Percentiles rank a stretch among this genome's conserved stretches.
Evolutionary conservation across 2,797 vertebrate genomes (phyloP).

Genomic region (Ficedula albicollis): DNA sequence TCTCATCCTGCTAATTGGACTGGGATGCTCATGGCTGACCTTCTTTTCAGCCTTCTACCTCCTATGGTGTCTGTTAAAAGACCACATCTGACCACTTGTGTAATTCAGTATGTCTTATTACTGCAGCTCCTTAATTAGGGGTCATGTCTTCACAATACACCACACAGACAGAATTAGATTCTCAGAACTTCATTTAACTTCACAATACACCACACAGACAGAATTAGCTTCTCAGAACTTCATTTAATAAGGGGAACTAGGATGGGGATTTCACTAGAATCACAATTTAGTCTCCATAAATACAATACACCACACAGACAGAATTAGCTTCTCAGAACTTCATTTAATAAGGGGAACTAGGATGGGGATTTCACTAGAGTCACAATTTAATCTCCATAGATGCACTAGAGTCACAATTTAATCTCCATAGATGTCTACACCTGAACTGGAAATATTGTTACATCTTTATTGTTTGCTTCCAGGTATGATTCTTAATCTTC

Average conservation of each 20-base stretch:
- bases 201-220: not conserved
- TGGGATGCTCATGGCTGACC: not conserved
- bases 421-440: not conserved
- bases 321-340: no score
- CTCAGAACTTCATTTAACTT: no score
- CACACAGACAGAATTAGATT: not conserved
- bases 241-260: no score
- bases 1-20: constrained; percentile 25
- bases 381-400: no score
- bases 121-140: not conserved
- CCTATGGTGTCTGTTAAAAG: not conserved
- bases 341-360: not conserved
- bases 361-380: not conserved
- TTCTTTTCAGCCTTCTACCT: not conserved
- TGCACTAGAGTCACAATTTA: not conserved
- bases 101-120: not conserved
- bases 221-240: no score
- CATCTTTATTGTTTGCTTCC: not conserved
- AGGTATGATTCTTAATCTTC: not conserved
- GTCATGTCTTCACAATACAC: not conserved
- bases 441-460: not conserved
- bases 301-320: no score
- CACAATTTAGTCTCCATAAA: not conserved
- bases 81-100: not conserved
- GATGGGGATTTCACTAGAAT: no score